Evolutionary conservation across 2,113 vertebrate genomes (phyloP).

Genomic region (Tychaedon coryphoeus): DNA sequence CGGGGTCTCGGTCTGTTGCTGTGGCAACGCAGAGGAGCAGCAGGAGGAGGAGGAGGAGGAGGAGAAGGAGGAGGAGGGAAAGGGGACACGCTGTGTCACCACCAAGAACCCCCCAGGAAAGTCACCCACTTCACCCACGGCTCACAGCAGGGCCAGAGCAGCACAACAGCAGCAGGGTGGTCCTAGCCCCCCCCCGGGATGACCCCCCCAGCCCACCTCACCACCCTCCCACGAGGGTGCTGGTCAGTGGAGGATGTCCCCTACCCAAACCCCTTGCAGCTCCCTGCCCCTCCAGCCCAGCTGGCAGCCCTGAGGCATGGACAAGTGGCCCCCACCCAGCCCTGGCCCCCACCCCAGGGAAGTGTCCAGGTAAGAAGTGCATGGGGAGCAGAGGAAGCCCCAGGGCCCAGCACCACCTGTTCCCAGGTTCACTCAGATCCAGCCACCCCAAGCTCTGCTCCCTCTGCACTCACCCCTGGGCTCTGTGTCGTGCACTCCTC

Average conservation of each 20-base stretch:
- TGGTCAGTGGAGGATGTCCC: not conserved
- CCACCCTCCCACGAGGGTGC: not conserved
- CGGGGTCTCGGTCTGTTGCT: conserved; percentile 70
- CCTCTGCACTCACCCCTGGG: conserved; percentile 75
- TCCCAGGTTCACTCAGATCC: not conserved
- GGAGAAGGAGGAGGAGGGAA: not conserved
- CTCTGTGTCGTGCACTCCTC: conserved; percentile 81
- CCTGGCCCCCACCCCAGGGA: not conserved
- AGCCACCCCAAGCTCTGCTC: not conserved
- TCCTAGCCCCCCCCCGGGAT: not conserved
- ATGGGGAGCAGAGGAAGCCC: not conserved
- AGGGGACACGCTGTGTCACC: not conserved
- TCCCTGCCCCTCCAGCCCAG: not conserved
- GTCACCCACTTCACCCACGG: rapidly evolving
- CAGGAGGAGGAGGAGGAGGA: not conserved
- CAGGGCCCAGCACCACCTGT: rapidly evolving
- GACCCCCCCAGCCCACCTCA: not conserved
- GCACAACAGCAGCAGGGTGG: not conserved
- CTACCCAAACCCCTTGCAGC: not conserved
- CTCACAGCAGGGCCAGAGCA: not conserved
- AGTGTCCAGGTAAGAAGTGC: not conserved
- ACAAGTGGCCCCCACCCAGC: not conserved
- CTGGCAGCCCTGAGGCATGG: rapidly evolving
- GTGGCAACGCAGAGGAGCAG: not conserved
- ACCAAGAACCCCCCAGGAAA: not conserved